Conservation (phyloP, 1,140 invertebrate genomes). For the Drosophila prosaltans region DNA sequence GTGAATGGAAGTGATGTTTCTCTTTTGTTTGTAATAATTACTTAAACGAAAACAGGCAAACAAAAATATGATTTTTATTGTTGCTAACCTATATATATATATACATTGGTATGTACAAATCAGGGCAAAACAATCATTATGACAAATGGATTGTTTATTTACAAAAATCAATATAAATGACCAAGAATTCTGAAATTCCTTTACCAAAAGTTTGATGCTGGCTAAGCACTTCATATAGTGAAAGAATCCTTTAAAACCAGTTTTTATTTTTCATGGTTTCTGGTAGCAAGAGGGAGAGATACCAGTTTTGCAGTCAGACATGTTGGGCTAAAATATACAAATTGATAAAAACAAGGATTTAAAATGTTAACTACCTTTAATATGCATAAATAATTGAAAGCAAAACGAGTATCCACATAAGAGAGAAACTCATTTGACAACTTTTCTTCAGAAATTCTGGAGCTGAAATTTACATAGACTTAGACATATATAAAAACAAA, state of each 20-base stretch:
- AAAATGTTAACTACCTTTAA: background rate
- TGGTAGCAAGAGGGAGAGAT: background rate
- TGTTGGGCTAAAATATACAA: background rate
- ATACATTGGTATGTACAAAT: background rate
- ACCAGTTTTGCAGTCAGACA: conserved; percentile 9
- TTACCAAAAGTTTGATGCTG: background rate
- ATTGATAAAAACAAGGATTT: conserved; percentile 10
- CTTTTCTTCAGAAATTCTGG: too few relatives aligned
- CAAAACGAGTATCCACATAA: too few relatives aligned
- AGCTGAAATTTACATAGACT: too few relatives aligned
- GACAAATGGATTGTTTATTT: conserved; percentile 5
- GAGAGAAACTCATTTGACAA: too few relatives aligned
- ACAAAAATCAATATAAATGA: background rate
- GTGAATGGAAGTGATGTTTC: conserved; percentile 65
- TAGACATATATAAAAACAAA: too few relatives aligned
- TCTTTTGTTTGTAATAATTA: conserved; percentile 72
- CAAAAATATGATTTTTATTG: conserved; percentile 36
- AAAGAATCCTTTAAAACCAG: background rate
- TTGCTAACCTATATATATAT: conserved; percentile 28
- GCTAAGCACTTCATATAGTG: background rate
- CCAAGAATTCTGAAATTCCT: background rate
- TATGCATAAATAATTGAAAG: background rate
- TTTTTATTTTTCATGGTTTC: background rate
- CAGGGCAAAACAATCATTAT: conserved; percentile 6
- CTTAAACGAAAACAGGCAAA: conserved; percentile 46